phyloP scores from a whole-genome alignment of 2,888 invertebrate species.

The Pristionchus exspectatus region DNA sequence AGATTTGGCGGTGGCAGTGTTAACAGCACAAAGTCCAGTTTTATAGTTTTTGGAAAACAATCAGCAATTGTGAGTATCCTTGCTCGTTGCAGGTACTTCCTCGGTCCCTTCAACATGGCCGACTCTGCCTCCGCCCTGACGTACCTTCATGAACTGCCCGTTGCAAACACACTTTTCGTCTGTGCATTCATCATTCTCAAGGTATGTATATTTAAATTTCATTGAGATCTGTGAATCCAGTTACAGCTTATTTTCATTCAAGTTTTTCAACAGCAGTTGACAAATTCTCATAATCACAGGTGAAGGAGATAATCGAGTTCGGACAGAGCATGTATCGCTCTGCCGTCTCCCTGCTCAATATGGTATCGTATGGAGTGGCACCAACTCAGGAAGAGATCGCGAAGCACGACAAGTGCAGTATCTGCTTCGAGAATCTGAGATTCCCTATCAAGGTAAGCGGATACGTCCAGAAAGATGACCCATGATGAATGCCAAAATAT shows the following conservation, averaged over 20 bases:
- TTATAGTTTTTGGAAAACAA: no score
- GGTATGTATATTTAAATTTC: neutral
- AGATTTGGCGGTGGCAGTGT: no score
- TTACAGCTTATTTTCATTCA: neutral
- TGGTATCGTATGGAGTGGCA: conserved; percentile 52
- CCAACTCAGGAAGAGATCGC: conserved; percentile 56
- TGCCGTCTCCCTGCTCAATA: conserved; percentile 31
- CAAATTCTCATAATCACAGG: neutral
- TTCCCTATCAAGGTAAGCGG: conserved; percentile 63
- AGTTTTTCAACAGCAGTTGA: neutral
- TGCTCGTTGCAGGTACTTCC: conserved; percentile 56
- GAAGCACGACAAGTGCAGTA: conserved; percentile 56
- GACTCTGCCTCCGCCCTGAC: neutral
- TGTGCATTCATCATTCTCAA: conserved; percentile 44
- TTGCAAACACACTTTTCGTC: conserved; percentile 22
- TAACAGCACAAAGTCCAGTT: no score
- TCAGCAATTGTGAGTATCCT: no score
- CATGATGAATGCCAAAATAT: no score
- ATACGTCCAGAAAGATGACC: no score
- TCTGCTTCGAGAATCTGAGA: conserved; percentile 56
- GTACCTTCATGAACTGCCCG: neutral
- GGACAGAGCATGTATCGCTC: neutral
- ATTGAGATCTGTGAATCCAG: neutral
- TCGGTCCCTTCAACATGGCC: conserved; percentile 31
- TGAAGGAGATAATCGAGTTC: conserved; percentile 34